Percentiles rank a stretch among this genome's conserved stretches.
These are phyloP conservation scores for Hoplostethus atlanticus DNA, from an alignment of 2,797 vertebrate species.

Conservation along the genomic window DNA sequence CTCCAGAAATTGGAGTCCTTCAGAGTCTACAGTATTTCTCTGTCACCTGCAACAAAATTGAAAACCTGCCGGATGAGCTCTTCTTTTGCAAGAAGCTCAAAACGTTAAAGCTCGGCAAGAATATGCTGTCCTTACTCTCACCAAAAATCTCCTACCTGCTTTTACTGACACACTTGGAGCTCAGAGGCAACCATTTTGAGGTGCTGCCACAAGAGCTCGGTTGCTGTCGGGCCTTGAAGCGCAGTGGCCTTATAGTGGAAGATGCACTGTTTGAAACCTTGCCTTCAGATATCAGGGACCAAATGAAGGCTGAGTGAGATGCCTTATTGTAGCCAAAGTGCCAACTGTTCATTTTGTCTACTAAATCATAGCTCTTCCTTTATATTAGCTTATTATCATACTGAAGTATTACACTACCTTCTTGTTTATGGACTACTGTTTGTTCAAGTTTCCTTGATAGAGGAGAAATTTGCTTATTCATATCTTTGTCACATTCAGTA, in stretches of 20 bases:
- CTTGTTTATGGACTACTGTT: conserved; percentile 17
- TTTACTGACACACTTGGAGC: conserved; percentile 91
- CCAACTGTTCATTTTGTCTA: conserved; percentile 78
- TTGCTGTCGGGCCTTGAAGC: conserved; percentile 91
- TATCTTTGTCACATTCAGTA: conserved; percentile 18
- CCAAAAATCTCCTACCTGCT: conserved; percentile 95
- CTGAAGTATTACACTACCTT: conserved; percentile 32
- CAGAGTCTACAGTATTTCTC: conserved; percentile 98
- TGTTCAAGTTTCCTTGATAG: conserved; percentile 17
- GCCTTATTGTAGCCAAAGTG: conserved; percentile 80
- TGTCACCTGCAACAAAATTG: conserved; percentile 95
- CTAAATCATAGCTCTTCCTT: conserved; percentile 44
- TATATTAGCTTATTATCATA: conserved; percentile 44
- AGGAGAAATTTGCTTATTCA: conserved; percentile 6
- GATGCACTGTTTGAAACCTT: conserved; percentile 95
- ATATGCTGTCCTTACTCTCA: conserved; percentile 93
- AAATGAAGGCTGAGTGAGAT: conserved; percentile 94
- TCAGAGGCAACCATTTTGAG: conserved; percentile 99
- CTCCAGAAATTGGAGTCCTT: conserved; percentile 96
- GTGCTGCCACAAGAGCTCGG: conserved; percentile 93
- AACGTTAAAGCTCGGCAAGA: conserved; percentile 96
- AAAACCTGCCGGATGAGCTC: conserved; percentile 96
- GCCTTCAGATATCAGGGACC: conserved; percentile 95
- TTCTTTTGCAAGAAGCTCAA: conserved; percentile 99
- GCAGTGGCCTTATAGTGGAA: conserved; percentile 91